Conservation (phyloP, 2,797 vertebrate species). For the Melanotaenia boesemani region DNA sequence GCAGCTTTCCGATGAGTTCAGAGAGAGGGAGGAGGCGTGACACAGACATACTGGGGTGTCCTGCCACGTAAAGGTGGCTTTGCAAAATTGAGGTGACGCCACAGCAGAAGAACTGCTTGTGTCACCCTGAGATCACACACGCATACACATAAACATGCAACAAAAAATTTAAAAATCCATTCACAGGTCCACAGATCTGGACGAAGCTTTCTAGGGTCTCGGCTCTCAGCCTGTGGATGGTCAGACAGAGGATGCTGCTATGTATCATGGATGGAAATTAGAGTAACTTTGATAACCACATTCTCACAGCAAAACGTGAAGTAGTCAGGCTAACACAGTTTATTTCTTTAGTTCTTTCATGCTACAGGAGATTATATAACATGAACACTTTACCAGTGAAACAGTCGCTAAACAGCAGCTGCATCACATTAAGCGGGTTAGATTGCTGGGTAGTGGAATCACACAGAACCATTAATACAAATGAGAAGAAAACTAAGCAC, state of each 20-base stretch:
- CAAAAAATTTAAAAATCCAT: slow-evolving; percentile 18
- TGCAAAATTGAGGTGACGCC: slow-evolving; percentile 55
- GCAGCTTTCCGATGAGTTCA: slow-evolving; percentile 47
- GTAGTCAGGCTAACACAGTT: background rate
- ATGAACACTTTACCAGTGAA: background rate
- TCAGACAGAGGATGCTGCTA: slow-evolving; percentile 12
- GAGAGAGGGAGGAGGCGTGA: slow-evolving; percentile 49
- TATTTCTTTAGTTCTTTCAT: background rate
- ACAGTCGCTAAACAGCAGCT: background rate
- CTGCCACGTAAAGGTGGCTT: slow-evolving; percentile 49
- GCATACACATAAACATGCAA: slow-evolving; percentile 36
- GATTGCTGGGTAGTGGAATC: background rate
- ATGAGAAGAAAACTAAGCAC: background rate
- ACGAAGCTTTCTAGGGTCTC: background rate
- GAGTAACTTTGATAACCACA: slow-evolving; percentile 8
- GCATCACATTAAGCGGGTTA: background rate
- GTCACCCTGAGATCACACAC: slow-evolving; percentile 46
- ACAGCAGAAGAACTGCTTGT: slow-evolving; percentile 82
- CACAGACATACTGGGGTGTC: background rate
- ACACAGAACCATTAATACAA: background rate
- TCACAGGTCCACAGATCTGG: slow-evolving; percentile 16
- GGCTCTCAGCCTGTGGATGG: slow-evolving; percentile 23
- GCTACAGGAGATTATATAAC: too few species aligned
- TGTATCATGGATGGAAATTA: slow-evolving; percentile 11
- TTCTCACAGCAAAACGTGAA: background rate